Evolutionary conservation across 1,140 invertebrate genomes (phyloP), one percentile per base, ranked within the genome.

Genomic region (Plectus sambesii): DNA sequence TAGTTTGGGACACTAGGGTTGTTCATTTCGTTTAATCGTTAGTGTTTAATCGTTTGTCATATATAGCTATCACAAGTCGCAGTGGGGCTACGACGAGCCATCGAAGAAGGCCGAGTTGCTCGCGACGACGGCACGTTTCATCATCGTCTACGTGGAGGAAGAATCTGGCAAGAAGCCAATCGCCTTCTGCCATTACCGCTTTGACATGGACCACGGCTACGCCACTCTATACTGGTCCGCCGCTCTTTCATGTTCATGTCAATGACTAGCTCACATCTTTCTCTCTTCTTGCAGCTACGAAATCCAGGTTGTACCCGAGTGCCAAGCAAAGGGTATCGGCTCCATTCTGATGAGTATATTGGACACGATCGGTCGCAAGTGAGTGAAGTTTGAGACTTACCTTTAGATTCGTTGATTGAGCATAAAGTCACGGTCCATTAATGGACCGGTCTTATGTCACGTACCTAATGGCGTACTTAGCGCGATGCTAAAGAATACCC

Each of bases 241-340:
- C n/a, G n/a, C n/a, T n/a, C n/a, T n/a, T n/a, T n/a, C n/a, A n/a
- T n/a, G n/a, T n/a, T n/a, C n/a, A 6, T 42, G 49, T 27, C 5
- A 22, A 15, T 25, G 47, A 52, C 12, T 9, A 49, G 47, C 48
- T 49, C 17, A 49, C 39, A 25, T 15, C 27, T 39, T 42, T 5
- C 29, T 8, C 17, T 53, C 26, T 54, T 55, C n/a, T 38, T 61
- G 23, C 22, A 54, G 55, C 36, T 62, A 60, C 37, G 60, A 62
- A 37, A 20, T 62, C 2, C 60, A 62, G 59, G 55, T 62, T 9
- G 53, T 44, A 35, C 22, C 15, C 17, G 47, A 42, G 3, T 61
- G 62, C 42, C 59, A 62, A 35, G 51, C 59, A 22, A 49, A 63
- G 22, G 60, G 60, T 27, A 41, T 62, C 19, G 60, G 60, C 2